phyloP scores from a whole-genome alignment of 2,113 vertebrate genomes.

The Ancistrus triradiatus region DNA sequence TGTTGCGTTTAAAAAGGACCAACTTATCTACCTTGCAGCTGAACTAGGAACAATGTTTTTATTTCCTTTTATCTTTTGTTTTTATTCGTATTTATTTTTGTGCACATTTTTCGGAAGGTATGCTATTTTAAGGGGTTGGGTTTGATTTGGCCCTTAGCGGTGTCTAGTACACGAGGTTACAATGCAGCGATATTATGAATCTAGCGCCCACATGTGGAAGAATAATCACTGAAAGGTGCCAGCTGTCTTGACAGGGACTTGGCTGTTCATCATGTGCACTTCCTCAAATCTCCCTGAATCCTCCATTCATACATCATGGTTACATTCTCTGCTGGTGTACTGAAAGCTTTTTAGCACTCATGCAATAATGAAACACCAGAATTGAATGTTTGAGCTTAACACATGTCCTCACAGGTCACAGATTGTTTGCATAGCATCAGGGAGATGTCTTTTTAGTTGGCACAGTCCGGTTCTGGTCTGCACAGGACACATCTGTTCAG shows the following conservation, averaged over 20 bases:
- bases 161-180: too few species aligned
- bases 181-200: background rate
- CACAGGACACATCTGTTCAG: background rate
- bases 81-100: slow-evolving; percentile 44
- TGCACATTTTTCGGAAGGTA: slow-evolving; percentile 21
- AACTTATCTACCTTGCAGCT: slow-evolving; percentile 64
- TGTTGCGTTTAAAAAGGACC: slow-evolving; percentile 49
- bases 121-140: slow-evolving; percentile 48
- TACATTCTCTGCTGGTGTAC: background rate
- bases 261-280: background rate
- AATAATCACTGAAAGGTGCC: slow-evolving; percentile 5
- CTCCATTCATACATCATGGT: background rate
- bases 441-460: slow-evolving; percentile 4
- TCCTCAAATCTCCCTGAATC: background rate
- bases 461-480: slow-evolving; percentile 4
- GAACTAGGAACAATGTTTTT: slow-evolving; percentile 71
- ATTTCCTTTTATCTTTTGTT: slow-evolving; percentile 47
- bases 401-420: background rate
- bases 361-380: slow-evolving; percentile 21
- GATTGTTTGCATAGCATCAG: slow-evolving; percentile 3
- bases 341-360: slow-evolving; percentile 2
- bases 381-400: slow-evolving; percentile 10
- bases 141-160: slow-evolving; percentile 47
- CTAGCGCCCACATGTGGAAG: slow-evolving; percentile 42
- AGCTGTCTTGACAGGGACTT: slow-evolving; percentile 1